These are phyloP conservation scores for Puntigrus tetrazona DNA, from an alignment of 2,113 vertebrate genomes.

Conservation along the genomic window DNA sequence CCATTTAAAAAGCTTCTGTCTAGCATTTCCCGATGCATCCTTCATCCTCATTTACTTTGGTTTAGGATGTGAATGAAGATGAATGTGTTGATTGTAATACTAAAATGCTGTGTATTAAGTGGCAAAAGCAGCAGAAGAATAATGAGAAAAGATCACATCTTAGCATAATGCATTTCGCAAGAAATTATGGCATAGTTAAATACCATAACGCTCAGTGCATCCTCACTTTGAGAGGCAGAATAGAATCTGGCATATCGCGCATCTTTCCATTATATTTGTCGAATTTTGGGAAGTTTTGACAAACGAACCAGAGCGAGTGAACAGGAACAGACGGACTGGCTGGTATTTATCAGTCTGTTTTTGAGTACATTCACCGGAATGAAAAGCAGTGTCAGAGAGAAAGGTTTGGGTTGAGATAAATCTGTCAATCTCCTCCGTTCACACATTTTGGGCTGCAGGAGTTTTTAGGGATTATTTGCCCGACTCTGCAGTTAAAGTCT, in stretches of 20 bases:
- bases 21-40: not conserved
- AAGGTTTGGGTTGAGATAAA: constrained; percentile 30
- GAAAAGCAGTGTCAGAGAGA: not conserved
- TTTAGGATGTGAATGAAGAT: not conserved
- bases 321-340: not conserved
- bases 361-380: not conserved
- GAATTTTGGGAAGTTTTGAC: not conserved
- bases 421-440: constrained; percentile 9
- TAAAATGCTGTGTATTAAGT: not conserved
- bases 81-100: constrained; percentile 2
- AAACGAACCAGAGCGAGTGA: not conserved
- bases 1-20: not conserved
- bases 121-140: not conserved
- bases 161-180: not conserved
- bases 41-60: not conserved
- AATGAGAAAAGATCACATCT: not conserved
- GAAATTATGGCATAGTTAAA: not conserved
- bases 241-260: not conserved
- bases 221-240: not conserved
- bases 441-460: constrained; percentile 6
- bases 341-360: not conserved
- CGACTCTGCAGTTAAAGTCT: constrained; percentile 58
- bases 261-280: not conserved
- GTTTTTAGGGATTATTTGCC: constrained; percentile 62
- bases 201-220: not conserved